Conservation (phyloP, 1,140 invertebrate species). For the Listronotus bonariensis region DNA sequence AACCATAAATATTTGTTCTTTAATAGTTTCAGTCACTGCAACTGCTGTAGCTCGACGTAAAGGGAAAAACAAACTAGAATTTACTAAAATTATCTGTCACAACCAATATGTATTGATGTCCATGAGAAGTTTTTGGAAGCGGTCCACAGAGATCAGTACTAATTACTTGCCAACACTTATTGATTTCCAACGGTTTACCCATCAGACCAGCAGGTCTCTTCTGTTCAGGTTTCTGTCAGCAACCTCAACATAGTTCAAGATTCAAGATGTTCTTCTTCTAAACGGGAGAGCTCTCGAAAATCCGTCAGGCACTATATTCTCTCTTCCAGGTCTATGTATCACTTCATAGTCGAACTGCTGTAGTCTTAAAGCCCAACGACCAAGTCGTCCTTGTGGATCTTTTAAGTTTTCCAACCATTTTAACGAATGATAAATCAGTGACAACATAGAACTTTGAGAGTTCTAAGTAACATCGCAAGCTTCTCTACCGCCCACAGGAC, state of each 20-base stretch:
- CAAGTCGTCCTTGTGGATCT: conserved; percentile 54
- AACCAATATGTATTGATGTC: conserved; percentile 4
- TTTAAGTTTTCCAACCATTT: conserved; percentile 56
- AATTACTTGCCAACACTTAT: conserved; percentile 11
- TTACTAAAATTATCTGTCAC: conserved; percentile 14
- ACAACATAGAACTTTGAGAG: conserved; percentile 55
- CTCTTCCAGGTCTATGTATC: conserved; percentile 51
- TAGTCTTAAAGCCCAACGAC: conserved; percentile 55
- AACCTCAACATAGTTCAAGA: no score
- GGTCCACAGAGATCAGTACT: conserved; percentile 1
- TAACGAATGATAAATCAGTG: conserved; percentile 58
- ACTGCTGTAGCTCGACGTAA: conserved; percentile 12
- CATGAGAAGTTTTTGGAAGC: conserved; percentile 8
- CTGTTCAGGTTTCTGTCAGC: not conserved
- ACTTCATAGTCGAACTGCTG: conserved; percentile 55
- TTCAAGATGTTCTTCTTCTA: not conserved
- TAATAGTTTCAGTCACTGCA: conserved; percentile 13
- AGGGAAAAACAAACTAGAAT: conserved; percentile 20
- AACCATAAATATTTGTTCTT: conserved; percentile 28
- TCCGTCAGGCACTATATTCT: conserved; percentile 10
- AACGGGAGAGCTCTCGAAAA: not conserved
- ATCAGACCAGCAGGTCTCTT: not conserved
- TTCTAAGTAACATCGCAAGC: conserved; percentile 54
- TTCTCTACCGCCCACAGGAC: conserved; percentile 57
- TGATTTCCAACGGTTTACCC: not conserved